Percentiles rank a stretch among this genome's conserved stretches.
These are phyloP conservation scores for Battus philenor DNA, from an alignment of 1,140 invertebrate genomes.

Conservation along the genomic window DNA sequence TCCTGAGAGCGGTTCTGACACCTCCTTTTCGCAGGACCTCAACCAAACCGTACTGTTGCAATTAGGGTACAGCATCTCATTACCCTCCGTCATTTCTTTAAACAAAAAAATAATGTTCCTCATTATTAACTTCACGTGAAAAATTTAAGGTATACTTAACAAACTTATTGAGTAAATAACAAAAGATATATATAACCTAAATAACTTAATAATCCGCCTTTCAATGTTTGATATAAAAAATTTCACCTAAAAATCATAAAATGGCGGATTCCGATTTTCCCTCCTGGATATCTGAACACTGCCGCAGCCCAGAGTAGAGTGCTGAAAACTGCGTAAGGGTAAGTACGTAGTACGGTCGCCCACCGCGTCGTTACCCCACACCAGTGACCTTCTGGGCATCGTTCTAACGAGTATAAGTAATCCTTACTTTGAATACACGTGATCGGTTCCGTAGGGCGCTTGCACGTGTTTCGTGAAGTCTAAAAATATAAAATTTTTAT, in stretches of 20 bases:
- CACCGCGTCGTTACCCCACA: not conserved
- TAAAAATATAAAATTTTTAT: too few species aligned
- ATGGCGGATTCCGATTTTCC: too few species aligned
- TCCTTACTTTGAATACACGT: not conserved
- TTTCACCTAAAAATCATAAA: too few species aligned
- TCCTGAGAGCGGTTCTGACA: slow-evolving; percentile 79
- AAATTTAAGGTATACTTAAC: too few species aligned
- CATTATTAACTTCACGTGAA: too few species aligned
- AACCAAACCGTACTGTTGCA: slow-evolving; percentile 84
- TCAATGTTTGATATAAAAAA: too few species aligned
- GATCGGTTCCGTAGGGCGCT: not conserved
- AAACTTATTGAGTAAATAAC: too few species aligned
- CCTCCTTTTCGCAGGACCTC: slow-evolving; percentile 83
- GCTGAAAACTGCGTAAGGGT: slow-evolving; percentile 5
- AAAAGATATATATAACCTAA: too few species aligned
- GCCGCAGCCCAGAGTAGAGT: slow-evolving; percentile 1
- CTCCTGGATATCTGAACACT: not conserved
- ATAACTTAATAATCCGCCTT: too few species aligned
- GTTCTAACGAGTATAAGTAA: not conserved
- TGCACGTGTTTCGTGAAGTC: too few species aligned
- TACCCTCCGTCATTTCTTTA: slow-evolving; percentile 4
- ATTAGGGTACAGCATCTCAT: slow-evolving; percentile 76
- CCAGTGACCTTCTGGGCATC: not conserved
- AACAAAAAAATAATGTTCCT: not conserved
- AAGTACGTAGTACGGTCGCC: slow-evolving; percentile 2